phyloP scores from a whole-genome alignment of 2,888 invertebrate genomes.

The Apodemia zela region DNA sequence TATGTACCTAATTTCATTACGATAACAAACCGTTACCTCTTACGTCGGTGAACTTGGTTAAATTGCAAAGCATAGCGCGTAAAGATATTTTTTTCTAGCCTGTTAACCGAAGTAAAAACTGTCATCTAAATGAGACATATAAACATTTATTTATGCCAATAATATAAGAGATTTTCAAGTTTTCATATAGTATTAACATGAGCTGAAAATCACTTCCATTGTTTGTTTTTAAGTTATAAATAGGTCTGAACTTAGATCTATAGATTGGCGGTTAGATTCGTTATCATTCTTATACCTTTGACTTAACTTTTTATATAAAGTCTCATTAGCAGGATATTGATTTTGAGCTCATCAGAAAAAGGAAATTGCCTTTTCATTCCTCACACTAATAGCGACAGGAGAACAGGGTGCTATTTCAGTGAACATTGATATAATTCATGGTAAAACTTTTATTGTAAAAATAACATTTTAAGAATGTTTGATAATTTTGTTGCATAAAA shows the following conservation, averaged over 20 bases:
- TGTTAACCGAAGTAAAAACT: conserved; percentile 5
- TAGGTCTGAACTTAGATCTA: no score
- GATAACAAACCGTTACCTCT: conserved; percentile 20
- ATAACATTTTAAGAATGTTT: no score
- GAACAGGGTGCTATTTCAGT: conserved; percentile 70
- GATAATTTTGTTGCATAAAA: no score
- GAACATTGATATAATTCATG: conserved; percentile 48
- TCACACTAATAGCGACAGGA: conserved; percentile 74
- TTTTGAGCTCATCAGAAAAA: conserved; percentile 22
- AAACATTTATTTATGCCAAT: not conserved
- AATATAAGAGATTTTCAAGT: not conserved
- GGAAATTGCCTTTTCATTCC: conserved; percentile 51
- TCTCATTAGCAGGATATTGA: not conserved
- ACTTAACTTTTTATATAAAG: no score
- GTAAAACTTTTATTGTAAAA: conserved; percentile 45
- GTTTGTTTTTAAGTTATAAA: no score
- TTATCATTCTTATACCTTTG: not conserved
- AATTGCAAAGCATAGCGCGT: not conserved
- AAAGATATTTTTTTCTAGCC: not conserved
- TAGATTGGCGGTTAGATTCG: no score
- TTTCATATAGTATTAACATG: not conserved
- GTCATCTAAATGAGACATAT: not conserved
- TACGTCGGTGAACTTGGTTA: conserved; percentile 1
- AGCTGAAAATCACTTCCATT: not conserved
- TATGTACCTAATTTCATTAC: conserved; percentile 30